Evolutionary conservation across 2,797 vertebrate genomes (phyloP).

Genomic region (Cossypha heuglini): DNA sequence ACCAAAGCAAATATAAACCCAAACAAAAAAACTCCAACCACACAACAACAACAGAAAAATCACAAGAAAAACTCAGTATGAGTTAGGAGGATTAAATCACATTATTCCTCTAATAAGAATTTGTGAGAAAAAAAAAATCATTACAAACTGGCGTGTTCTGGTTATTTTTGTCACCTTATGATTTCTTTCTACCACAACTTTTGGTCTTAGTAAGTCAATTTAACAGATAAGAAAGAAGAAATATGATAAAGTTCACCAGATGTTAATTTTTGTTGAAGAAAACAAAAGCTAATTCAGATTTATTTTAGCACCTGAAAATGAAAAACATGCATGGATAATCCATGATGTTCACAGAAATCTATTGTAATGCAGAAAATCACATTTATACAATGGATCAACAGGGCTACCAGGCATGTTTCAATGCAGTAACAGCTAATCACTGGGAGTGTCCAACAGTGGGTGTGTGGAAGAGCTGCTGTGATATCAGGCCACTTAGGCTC

Average conservation of each 20-base stretch:
- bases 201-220: neutral
- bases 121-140: neutral
- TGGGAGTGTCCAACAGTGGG: neutral
- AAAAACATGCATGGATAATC: neutral
- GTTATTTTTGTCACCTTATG: neutral
- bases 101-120: neutral
- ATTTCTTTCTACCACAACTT: neutral
- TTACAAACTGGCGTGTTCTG: neutral
- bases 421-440: too few species aligned
- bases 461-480: neutral
- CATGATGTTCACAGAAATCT: neutral
- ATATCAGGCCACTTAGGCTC: neutral
- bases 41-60: neutral
- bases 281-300: neutral
- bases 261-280: neutral
- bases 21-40: accelerated
- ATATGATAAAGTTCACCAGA: neutral
- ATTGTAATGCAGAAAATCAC: neutral
- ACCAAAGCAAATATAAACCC: neutral
- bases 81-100: neutral
- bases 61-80: neutral
- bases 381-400: neutral
- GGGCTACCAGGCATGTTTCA: neutral
- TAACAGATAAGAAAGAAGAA: neutral
- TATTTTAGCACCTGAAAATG: neutral